Conservation (phyloP, 2,888 invertebrate species). For the Hydropsyche betteni region DNA sequence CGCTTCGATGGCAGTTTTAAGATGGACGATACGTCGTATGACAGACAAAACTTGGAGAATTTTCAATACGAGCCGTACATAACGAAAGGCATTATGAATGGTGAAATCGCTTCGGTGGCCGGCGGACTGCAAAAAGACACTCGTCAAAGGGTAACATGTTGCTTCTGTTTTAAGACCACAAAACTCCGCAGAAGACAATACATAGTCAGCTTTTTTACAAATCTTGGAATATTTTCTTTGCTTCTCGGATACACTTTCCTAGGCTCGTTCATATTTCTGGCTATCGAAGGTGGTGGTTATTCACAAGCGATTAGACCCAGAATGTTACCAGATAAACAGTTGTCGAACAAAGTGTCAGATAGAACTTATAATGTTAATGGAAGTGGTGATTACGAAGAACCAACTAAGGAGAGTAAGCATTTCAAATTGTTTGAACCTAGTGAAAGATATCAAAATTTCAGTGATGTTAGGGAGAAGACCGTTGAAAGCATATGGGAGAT, state of each 20-base stretch:
- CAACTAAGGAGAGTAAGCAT: slow-evolving; percentile 26
- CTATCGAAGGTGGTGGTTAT: slow-evolving; percentile 78
- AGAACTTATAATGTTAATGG: slow-evolving; percentile 54
- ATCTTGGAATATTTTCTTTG: slow-evolving; percentile 82
- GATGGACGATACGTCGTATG: slow-evolving; percentile 27
- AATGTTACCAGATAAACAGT: slow-evolving; percentile 63
- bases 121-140: slow-evolving; percentile 62
- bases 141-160: slow-evolving; percentile 64
- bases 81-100: slow-evolving; percentile 64
- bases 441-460: slow-evolving; percentile 48
- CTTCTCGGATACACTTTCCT: slow-evolving; percentile 81
- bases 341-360: slow-evolving; percentile 64
- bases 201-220: slow-evolving; percentile 79
- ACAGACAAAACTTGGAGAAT: slow-evolving; percentile 24
- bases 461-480: slow-evolving; percentile 58
- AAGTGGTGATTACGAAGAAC: slow-evolving; percentile 57
- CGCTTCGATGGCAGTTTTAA: slow-evolving; percentile 10
- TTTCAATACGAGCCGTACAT: slow-evolving; percentile 29
- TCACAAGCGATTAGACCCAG: slow-evolving; percentile 63
- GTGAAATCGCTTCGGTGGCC: slow-evolving; percentile 64
- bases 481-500: slow-evolving; percentile 93
- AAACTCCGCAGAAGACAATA: slow-evolving; percentile 69
- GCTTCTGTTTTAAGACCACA: slow-evolving; percentile 67
- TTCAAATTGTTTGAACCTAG: slow-evolving; percentile 37
- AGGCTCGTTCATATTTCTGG: slow-evolving; percentile 84